A percentile compares a stretch with the other conserved stretches of the same genome.
phyloP scores from a whole-genome alignment of 2,113 vertebrate species.

The Brachionichthys hirsutus region DNA sequence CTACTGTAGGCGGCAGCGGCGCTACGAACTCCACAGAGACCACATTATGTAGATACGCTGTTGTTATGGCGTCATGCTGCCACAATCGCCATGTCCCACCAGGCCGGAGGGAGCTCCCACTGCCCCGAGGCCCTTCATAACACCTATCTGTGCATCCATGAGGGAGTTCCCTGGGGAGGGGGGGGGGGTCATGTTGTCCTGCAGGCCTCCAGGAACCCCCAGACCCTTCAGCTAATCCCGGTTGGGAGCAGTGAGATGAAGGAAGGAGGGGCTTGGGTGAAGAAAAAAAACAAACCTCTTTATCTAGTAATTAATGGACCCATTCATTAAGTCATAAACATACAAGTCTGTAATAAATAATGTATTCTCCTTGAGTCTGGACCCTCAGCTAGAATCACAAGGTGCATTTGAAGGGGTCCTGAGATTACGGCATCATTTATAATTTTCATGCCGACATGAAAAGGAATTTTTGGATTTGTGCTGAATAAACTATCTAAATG shows the following conservation, averaged over 20 bases:
- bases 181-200: constrained; percentile 55
- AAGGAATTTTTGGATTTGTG: background rate
- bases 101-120: constrained; percentile 50
- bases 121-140: constrained; percentile 57
- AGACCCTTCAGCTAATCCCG: constrained; percentile 55
- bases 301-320: background rate
- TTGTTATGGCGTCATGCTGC: constrained; percentile 49
- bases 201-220: constrained; percentile 41
- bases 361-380: background rate
- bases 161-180: constrained; percentile 27
- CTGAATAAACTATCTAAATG: background rate
- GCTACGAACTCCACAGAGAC: constrained; percentile 17
- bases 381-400: background rate
- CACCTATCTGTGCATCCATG: constrained; percentile 30
- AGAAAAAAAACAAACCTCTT: constrained; percentile 3
- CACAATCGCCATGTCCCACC: constrained; percentile 42
- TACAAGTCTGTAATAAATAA: background rate
- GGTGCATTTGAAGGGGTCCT: background rate
- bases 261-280: constrained; percentile 19
- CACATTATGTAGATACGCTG: constrained; percentile 63
- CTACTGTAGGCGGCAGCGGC: constrained; percentile 1
- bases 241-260: constrained; percentile 4
- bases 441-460: background rate
- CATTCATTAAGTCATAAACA: too few relatives aligned
- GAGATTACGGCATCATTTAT: too few relatives aligned